These are phyloP conservation scores for Cyphomyrus plagiostoma DNA, from an alignment of 2,113 vertebrate genomes.

Conservation along the genomic window DNA sequence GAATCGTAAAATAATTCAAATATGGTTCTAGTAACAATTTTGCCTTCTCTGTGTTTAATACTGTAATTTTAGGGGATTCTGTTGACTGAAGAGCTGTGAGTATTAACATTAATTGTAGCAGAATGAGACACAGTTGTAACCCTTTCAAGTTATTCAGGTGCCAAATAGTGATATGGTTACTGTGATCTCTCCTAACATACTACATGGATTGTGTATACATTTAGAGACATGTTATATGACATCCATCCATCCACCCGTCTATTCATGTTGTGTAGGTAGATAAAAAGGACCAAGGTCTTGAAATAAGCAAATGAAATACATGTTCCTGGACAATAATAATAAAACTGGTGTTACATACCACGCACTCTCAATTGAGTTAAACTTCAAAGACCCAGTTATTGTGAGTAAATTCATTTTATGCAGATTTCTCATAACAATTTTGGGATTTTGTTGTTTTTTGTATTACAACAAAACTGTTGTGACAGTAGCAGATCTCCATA, in stretches of 20 bases:
- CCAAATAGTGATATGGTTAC: not conserved
- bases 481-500: not conserved
- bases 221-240: not conserved
- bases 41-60: not conserved
- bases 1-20: not conserved
- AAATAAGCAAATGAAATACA: not conserved
- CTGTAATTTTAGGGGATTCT: not conserved
- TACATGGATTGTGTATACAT: not conserved
- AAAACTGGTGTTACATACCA: not conserved
- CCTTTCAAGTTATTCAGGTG: not conserved
- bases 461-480: not conserved
- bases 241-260: not conserved
- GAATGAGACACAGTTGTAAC: conserved; percentile 38
- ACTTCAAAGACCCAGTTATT: not conserved
- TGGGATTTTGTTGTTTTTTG: conserved; percentile 5
- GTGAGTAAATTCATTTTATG: not conserved
- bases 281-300: conserved; percentile 57
- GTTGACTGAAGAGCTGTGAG: conserved; percentile 54
- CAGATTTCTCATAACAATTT: not conserved
- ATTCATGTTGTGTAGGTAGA: conserved; percentile 36
- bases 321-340: not conserved
- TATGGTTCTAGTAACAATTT: not conserved
- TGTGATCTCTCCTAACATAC: not conserved
- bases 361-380: not conserved
- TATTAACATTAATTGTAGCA: conserved; percentile 69